Percentiles rank a stretch among this genome's conserved stretches.
phyloP scores from a whole-genome alignment of 2,113 vertebrate genomes.

The Oxygymnocypris stewartii region DNA sequence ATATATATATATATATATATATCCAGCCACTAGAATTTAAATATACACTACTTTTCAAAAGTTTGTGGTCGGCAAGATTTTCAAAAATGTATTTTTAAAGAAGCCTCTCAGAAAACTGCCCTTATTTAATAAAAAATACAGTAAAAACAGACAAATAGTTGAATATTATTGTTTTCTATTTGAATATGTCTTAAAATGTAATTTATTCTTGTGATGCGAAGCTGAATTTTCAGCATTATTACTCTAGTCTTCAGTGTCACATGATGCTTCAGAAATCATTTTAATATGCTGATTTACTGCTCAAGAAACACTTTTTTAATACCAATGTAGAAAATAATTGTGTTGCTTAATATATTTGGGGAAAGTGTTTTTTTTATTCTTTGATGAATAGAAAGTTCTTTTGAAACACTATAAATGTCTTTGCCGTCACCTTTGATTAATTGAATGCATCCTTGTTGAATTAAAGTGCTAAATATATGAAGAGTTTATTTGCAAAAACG shows the following conservation, averaged over 20 bases:
- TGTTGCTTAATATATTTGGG: not conserved
- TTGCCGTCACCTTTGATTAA: not conserved
- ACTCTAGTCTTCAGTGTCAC: not conserved
- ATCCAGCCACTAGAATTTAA: not conserved
- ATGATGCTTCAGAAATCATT: not conserved
- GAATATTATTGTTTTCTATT: not conserved
- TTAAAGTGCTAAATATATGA: too few relatives aligned
- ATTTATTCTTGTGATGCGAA: too few relatives aligned
- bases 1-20: too few relatives aligned
- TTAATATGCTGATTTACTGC: not conserved
- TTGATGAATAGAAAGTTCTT: not conserved
- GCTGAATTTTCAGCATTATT: not conserved
- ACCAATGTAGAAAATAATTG: not conserved
- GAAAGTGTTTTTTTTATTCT: not conserved
- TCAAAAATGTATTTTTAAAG: not conserved
- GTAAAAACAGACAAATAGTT: not conserved
- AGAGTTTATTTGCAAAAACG: too few relatives aligned
- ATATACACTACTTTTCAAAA: not conserved
- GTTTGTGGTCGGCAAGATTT: not conserved
- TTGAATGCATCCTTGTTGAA: not conserved
- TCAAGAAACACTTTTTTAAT: not conserved
- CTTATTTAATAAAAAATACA: not conserved
- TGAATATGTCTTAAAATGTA: not conserved
- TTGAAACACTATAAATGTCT: not conserved
- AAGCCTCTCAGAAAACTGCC: not conserved